Base-by-base conservation (phyloP, 2,888 invertebrate genomes). In the Odontocerum albicorne region DNA sequence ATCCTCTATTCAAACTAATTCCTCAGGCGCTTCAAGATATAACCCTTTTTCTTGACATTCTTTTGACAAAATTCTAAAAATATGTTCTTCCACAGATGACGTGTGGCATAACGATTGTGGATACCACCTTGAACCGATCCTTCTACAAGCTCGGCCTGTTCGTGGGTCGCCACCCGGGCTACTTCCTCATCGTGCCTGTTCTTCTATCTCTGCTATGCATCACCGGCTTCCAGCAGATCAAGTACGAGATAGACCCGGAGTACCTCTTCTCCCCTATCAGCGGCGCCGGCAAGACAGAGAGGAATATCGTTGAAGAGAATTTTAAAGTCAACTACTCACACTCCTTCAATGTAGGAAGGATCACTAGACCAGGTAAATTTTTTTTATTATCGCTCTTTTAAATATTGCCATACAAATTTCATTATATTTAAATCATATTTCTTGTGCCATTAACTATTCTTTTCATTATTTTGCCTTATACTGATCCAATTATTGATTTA, bases 181-280 rank as follows among this genome's bases (percentile, higher is more conserved):
- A 93, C 75, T 94, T 93, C 77, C 82, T 94, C 62, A 86, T 94
- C 65, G 81, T 94, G 51, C 94, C 94, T n/a, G 72, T 93, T 31
- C 81, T 94, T 43, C 73, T 94, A 50, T 85, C 91, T 0, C 72
- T 88, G 52, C 81, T 94, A 47, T 90, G 91, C 72, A 83, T 90
- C 71, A 94, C 94, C 17, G 94, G 94, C 46, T 91, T 89, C 72
- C 94, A 94, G 73, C 81, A 84, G 69, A 82, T 94, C 55, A 78
- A 87, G 69, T 93, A 92, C 74, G 91, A 93, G 75, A 93, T 93
- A 75, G 94, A 94, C 72, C 94, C 94, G 1, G 94, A 94, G 70
- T 95, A 94, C 73, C 80, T 95, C 13, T 95, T 94, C 76, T 92
- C 92, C 31, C 95, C 95, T 0, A 80, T 91, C 62, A 87, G 90